These are phyloP conservation scores for Molossus alvarezi DNA, from an alignment of 2,797 vertebrate species.

Conservation along the genomic window DNA sequence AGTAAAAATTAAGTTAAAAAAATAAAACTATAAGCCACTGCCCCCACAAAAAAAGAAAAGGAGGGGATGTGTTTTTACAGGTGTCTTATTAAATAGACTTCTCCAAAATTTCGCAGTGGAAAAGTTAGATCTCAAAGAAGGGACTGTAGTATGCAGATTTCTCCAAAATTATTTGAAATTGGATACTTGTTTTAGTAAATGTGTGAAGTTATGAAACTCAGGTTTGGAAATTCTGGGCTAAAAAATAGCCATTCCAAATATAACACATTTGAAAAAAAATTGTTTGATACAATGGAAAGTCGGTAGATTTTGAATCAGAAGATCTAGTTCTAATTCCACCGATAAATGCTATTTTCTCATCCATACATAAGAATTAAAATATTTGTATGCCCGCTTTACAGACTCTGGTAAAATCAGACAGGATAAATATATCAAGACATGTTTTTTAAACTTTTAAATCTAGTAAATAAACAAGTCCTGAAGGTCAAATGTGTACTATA, in stretches of 20 bases:
- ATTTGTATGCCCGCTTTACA: neutral
- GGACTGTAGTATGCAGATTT: neutral
- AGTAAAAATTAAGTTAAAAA: neutral
- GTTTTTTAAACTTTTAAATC: neutral
- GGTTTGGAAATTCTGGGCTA: neutral
- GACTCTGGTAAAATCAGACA: neutral
- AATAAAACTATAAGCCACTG: neutral
- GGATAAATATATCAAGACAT: neutral
- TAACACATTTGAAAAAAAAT: neutral
- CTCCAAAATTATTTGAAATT: neutral
- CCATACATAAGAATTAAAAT: neutral
- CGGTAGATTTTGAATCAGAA: neutral
- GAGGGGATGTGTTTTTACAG: fast-evolving
- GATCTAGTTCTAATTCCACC: neutral
- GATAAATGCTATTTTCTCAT: neutral
- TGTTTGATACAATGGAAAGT: neutral
- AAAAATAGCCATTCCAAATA: neutral
- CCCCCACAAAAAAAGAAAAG: neutral
- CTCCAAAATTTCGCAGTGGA: neutral
- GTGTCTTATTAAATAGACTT: neutral
- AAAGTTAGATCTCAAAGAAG: slow-evolving; percentile 30
- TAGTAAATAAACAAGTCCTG: neutral
- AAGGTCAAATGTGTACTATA: neutral
- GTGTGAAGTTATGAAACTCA: neutral
- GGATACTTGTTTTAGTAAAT: neutral